Base-by-base conservation (phyloP, 1,140 invertebrate species). In the Drosophila burlai region DNA sequence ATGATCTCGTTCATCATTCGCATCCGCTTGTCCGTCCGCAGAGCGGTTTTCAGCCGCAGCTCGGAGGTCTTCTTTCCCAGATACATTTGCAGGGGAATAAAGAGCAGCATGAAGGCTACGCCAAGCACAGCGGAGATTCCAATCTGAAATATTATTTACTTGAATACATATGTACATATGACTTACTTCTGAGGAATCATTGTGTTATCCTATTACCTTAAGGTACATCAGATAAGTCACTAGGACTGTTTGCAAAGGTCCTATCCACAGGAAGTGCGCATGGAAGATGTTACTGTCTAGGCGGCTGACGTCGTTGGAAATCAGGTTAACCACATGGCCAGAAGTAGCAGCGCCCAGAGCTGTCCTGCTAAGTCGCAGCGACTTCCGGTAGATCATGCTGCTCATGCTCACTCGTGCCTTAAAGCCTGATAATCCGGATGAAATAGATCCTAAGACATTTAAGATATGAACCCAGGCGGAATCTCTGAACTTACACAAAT, bases 1-100 rank as follows among this genome's bases (percentile, higher is more conserved):
- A 99, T 96, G 10, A 99, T 97, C 93, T 99, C 98, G 82, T 97
- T 97, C 97, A 98, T 98, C 50, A 98, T 92, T 47, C 96, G 94
- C 2, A 98, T 96, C 76, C 98, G 94, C 84, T 97, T 95, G 91
- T 99, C 98, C 0, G 97, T 98, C 76, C 95, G 94, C 6, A 94
- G 75, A 0, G 97, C 96, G 13, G 96, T 96, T 77, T 94, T 93
- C 47, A 95, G 83, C 47, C 96, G 94, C n/a, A 96, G 94, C 54
- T 93, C 94, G 0, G 96, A 95, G 5, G 96, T 96, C 52, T 95
- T 94, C 83, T 95, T 96, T 15, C 96, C 96, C 89, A 98, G 94
- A 79, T 94, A 95, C 75, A 95, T 96, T 96, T 98, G 97, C 50
- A 98, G 92, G 1, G 97, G 97, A 69, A 98, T 96, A 52, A 98